Base-by-base conservation (phyloP, 2,113 vertebrate genomes). In the Piliocolobus tephrosceles region DNA sequence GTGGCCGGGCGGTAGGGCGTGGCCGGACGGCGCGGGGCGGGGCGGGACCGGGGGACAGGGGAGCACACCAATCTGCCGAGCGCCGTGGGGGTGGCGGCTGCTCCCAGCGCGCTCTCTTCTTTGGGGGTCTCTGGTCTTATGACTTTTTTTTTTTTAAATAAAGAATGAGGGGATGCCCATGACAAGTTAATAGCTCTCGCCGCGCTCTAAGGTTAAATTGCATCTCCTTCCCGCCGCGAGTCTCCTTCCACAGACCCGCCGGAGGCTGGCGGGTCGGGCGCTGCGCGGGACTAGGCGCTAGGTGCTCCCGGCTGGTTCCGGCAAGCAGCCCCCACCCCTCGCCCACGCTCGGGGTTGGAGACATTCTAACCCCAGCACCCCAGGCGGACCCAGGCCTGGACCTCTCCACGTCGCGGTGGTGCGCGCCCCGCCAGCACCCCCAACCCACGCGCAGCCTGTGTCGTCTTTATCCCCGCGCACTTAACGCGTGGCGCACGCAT, bases 161-260 rank as follows among this genome's bases (percentile, higher is more conserved):
- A 98, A 98, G 99, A 99, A 99, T 98, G 98, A 98, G 98, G 98
- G 93, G 97, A 98, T 98, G 98, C 96, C 96, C 93, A 96, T 97
- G 98, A 98, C 97, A 98, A 98, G 97, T 98, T 96, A 98, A 98
- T 73, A 68, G 88, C 72, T 16, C 45, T 95, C 17, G 0, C 30
- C 30, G 45, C 61, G 6, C 82, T 84, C 23, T 40, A 5, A 20
- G 81, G 22, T 83, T 52, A 45, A 87, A 20, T 68, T 0, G 47
- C 55, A 18, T 17, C 75, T 50, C 16, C 3, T 38, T 57, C 10
- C 55, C 12, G 38, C 84, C 27, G 25, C 25, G 23, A 8, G 43
- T 25, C 50, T 57, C n/a, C 25, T 32, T 55, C 52, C 55, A 3
- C 50, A 1, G 43, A 52, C 78, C 6, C 3, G 57, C 66, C 3